Base-by-base conservation (phyloP, 2,888 invertebrate species). In the Tenthredo livida region DNA sequence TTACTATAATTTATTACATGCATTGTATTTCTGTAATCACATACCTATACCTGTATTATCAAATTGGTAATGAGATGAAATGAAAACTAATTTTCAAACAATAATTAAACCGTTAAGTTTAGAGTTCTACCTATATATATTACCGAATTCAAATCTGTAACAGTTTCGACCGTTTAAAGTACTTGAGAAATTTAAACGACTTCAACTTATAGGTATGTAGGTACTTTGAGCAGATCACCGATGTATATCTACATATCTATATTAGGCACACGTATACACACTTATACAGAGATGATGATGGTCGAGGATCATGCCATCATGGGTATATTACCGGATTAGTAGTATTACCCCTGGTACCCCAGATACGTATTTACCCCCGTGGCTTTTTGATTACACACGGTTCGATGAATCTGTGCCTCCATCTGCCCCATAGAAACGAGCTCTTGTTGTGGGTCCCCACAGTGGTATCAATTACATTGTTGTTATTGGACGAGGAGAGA, bases 391-490 rank as follows among this genome's bases (percentile, higher is more conserved):
- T 93, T 92, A 93, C 86, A 83, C 87, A 89, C 88, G 90, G 90
- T 85, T 88, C 87, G 87, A 37, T 90, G 91, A 73, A 82, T 86
- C 75, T 54, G 75, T 37, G 67, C 84, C 80, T 85, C 87, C 84
- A 87, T 88, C 85, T 86, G 85, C 87, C 86, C 70, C 77, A 86
- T 87, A 86, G 86, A 89, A 86, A 87, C 61, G 2, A 25, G 29
- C 50, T 77, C 72, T 83, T 54, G 72, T 75, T 84, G 87, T 85
- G 80, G 80, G 50, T 84, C 72, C 80, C 80, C 82, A 67, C 85
- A 87, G 88, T 86, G 88, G 91, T 92, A 93, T 93, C 93, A 93
- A 93, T 93, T 93, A 93, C 93, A 92, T 92, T 93, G 93, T 92
- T 93, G 91, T 92, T 93, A 91, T 89, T 90, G 90, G 87, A 87